Conservation (phyloP, 2,888 invertebrate genomes). For the Eupithecia abbreviata region DNA sequence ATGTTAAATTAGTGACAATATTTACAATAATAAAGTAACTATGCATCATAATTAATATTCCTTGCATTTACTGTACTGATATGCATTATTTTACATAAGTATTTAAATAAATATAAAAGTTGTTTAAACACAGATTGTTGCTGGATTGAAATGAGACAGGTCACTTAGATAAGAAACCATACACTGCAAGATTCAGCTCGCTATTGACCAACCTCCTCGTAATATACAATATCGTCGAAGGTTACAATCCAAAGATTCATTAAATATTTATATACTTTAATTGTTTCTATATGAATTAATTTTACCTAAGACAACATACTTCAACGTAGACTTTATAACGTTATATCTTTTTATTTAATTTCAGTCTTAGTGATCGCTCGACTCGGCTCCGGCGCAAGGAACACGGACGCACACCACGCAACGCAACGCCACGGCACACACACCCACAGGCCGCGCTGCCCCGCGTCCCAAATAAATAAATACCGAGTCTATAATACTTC, state of each 20-base stretch:
- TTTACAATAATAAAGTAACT: constrained; percentile 82
- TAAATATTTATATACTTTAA: constrained; percentile 79
- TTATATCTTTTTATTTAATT: constrained; percentile 79
- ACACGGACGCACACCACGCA: constrained; percentile 63
- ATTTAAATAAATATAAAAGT: constrained; percentile 81
- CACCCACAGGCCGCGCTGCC: constrained; percentile 41
- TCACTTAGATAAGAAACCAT: constrained; percentile 77
- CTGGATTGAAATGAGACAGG: constrained; percentile 79
- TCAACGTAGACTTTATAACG: constrained; percentile 80
- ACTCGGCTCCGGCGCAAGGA: constrained; percentile 77
- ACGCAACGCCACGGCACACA: constrained; percentile 43
- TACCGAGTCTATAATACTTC: constrained; percentile 80
- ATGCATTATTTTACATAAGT: constrained; percentile 74
- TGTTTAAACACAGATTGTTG: constrained; percentile 82
- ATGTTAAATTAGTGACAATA: constrained; percentile 80
- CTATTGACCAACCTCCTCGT: constrained; percentile 69
- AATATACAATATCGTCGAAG: constrained; percentile 73
- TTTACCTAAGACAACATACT: constrained; percentile 82
- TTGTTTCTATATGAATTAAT: constrained; percentile 81
- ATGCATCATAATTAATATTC: constrained; percentile 79
- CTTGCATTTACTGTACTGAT: constrained; percentile 80
- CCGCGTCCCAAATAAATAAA: constrained; percentile 78
- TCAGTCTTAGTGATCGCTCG: constrained; percentile 83
- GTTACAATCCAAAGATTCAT: constrained; percentile 77
- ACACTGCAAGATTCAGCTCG: constrained; percentile 76